Base-by-base conservation (phyloP, 2,888 invertebrate species). In the Drosophila stalkeri region DNA sequence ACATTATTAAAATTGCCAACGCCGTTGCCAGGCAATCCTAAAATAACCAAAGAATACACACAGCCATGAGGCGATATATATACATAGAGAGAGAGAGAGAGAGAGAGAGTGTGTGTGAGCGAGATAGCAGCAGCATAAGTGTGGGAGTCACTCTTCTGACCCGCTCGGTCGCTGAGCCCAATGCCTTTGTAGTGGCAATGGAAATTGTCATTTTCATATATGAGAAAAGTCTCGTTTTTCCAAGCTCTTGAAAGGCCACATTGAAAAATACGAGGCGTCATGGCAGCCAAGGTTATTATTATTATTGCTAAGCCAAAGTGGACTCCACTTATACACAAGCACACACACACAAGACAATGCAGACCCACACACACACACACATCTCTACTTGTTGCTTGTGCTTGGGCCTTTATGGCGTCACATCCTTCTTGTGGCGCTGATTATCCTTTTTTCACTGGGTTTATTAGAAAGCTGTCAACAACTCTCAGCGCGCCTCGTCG, bases 381-480 rank as follows among this genome's bases (percentile, higher is more conserved):
- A 39, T 39, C 37, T 16, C 63, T 70, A 84, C 86, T 89, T 86
- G 86, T 86, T 87, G 89, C 81, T 78, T 69, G 55, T 35, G 44
- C 43, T 44, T n/a, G 59, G 52, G 52, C 23, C 49, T 35, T 47
- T 52, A 57, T 70, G 62, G 64, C 63, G 66, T 64, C 79, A 63
- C 44, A 74, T 70, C 62, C 75, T 78, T 64, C 61, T 72, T 68
- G 72, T 60, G 80, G 77, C 73, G 75, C 82, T 86, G 88, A 89
- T 89, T 86, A 86, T 86, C 86, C 84, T 72, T 86, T 82, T 78
- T 80, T 66, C 71, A 67, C 78, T 78, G 74, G 74, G 86, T 87
- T 88, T 87, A 87, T 89, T 87, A 87, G 88, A 89, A 89, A 87
- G 74, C 88, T 87, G 90, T 89, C 88, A 88, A 80, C 80, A 85